Evolutionary conservation across 1,140 invertebrate species (phyloP).

Genomic region (Physella acuta): DNA sequence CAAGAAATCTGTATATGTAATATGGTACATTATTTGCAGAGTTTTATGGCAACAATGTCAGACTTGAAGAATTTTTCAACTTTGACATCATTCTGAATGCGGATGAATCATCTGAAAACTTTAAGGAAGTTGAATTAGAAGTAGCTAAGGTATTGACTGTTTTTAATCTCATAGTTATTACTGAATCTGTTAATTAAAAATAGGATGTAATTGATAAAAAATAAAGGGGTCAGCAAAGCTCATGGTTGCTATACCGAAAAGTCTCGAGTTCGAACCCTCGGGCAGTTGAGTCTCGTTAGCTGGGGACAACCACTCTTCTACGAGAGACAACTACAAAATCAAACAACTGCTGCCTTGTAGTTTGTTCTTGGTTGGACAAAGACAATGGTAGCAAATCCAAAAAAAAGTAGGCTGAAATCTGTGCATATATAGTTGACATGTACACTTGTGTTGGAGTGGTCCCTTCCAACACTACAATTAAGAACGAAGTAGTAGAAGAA

Average conservation of each 20-base stretch:
- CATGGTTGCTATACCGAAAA: too few relatives aligned
- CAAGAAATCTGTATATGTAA: neutral
- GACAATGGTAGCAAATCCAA: too few relatives aligned
- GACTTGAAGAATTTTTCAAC: constrained; percentile 14
- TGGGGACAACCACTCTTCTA: too few relatives aligned
- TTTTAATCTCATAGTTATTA: neutral
- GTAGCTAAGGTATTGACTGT: constrained; percentile 9
- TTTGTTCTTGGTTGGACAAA: too few relatives aligned
- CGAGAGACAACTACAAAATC: too few relatives aligned
- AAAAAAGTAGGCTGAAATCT: too few relatives aligned
- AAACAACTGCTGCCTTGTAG: too few relatives aligned
- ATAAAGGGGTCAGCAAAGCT: too few relatives aligned
- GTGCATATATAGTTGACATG: neutral
- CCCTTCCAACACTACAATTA: too few relatives aligned
- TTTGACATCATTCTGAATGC: constrained; percentile 4
- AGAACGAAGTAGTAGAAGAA: too few relatives aligned
- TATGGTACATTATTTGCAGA: neutral
- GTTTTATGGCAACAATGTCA: constrained; percentile 9
- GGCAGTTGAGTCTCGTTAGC: too few relatives aligned
- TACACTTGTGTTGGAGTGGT: neutral
- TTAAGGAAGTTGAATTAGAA: neutral
- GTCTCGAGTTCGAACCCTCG: too few relatives aligned
- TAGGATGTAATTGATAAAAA: neutral
- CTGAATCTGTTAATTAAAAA: neutral
- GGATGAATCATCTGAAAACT: neutral